These are phyloP conservation scores for Gibbula magus DNA, from an alignment of 2,888 invertebrate species.

Conservation along the genomic window DNA sequence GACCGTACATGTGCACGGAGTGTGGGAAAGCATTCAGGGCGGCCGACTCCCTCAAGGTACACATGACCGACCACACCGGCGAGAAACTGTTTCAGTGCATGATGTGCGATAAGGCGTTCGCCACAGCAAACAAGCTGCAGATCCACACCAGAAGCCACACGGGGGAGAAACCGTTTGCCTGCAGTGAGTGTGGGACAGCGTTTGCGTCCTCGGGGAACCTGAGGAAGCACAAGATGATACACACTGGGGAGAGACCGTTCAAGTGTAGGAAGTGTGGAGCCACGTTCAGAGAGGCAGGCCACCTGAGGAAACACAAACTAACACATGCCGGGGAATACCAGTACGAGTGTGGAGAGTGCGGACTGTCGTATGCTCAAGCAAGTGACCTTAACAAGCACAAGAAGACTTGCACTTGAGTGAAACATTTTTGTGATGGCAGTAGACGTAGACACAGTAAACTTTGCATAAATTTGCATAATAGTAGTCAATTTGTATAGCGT, in stretches of 20 bases:
- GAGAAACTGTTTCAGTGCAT: slow-evolving; percentile 21
- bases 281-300: not conserved
- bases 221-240: not conserved
- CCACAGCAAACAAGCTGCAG: not conserved
- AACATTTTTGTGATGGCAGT: not conserved
- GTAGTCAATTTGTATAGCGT: too few species aligned
- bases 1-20: not conserved
- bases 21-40: slow-evolving; percentile 26
- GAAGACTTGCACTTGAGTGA: not conserved
- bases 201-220: not conserved
- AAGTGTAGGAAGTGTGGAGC: not conserved
- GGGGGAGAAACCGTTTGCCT: not conserved
- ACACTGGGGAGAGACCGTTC: too few species aligned
- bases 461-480: not conserved
- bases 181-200: not conserved
- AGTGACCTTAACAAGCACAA: not conserved
- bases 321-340: not conserved
- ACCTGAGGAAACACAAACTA: not conserved
- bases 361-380: not conserved
- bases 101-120: slow-evolving; percentile 11
- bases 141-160: not conserved
- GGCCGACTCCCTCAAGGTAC: not conserved
- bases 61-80: slow-evolving; percentile 15
- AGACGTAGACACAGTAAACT: not conserved
- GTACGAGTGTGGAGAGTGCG: not conserved